phyloP scores from a whole-genome alignment of 2,888 invertebrate genomes.

The Strigamia maritima region DNA sequence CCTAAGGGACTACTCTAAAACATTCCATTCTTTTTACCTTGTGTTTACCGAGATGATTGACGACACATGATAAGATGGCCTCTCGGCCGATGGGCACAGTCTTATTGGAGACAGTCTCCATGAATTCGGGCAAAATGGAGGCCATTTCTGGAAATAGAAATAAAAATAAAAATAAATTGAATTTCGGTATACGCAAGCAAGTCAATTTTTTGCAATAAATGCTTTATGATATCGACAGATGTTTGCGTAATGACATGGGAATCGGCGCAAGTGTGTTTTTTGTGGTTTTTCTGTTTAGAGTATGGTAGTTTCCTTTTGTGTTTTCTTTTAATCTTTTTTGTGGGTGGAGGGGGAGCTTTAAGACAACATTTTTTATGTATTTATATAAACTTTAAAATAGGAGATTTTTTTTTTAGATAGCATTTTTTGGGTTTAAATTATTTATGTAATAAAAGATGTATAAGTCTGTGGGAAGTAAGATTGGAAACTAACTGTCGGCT shows the following conservation, averaged over 20 bases:
- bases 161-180: constrained; percentile 7
- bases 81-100: constrained; percentile 18
- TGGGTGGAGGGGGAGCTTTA: no score
- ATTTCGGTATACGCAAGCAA: not conserved
- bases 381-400: no score
- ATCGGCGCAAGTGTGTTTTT: not conserved
- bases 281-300: not conserved
- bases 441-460: no score
- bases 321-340: no score
- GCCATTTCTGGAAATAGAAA: constrained; percentile 17
- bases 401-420: no score
- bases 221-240: constrained; percentile 5
- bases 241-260: not conserved
- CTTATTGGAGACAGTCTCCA: not conserved
- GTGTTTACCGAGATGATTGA: constrained; percentile 28
- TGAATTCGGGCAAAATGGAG: constrained; percentile 11
- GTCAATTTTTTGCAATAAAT: not conserved
- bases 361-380: no score
- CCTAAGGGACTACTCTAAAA: constrained; percentile 10
- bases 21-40: constrained; percentile 18
- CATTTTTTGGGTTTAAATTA: no score
- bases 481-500: no score
- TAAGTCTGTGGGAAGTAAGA: no score
- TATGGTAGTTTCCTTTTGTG: no score
- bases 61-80: constrained; percentile 22